Percentiles rank a stretch among this genome's conserved stretches.
Evolutionary conservation across 2,888 invertebrate species (phyloP).

Genomic region (Trimorus sp.): DNA sequence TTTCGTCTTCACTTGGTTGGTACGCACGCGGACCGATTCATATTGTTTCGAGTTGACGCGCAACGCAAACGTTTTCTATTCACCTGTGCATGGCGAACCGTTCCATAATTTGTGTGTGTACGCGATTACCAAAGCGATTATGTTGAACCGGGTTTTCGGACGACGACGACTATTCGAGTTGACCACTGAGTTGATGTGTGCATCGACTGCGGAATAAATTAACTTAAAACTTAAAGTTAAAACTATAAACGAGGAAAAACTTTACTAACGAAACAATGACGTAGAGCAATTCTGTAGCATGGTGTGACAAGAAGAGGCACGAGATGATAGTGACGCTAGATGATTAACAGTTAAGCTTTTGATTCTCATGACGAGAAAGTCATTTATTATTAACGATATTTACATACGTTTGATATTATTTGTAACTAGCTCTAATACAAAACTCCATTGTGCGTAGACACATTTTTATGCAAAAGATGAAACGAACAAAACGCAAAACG

Average conservation of each 20-base stretch:
- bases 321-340: conserved; percentile 78
- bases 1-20: background rate
- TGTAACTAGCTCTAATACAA: conserved; percentile 81
- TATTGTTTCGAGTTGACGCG: too few species aligned
- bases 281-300: conserved; percentile 71
- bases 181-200: conserved; percentile 23
- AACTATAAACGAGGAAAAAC: conserved; percentile 20
- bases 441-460: conserved; percentile 78
- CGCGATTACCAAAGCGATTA: background rate
- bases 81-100: background rate
- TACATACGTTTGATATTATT: conserved; percentile 81
- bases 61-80: too few species aligned
- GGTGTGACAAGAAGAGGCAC: conserved; percentile 72
- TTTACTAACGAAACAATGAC: conserved; percentile 41
- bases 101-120: conserved; percentile 17
- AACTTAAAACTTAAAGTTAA: conserved; percentile 8
- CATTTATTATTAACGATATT: conserved; percentile 78
- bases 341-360: conserved; percentile 79
- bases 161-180: background rate
- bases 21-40: background rate
- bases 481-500: conserved; percentile 60
- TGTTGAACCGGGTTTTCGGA: background rate
- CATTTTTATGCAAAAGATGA: conserved; percentile 69
- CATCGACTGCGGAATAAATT: conserved; percentile 37
- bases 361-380: conserved; percentile 76